Percentiles rank a stretch among this genome's conserved stretches.
These are phyloP conservation scores for Hystrix brachyura DNA, from an alignment of 2,113 vertebrate genomes.

Conservation along the genomic window DNA sequence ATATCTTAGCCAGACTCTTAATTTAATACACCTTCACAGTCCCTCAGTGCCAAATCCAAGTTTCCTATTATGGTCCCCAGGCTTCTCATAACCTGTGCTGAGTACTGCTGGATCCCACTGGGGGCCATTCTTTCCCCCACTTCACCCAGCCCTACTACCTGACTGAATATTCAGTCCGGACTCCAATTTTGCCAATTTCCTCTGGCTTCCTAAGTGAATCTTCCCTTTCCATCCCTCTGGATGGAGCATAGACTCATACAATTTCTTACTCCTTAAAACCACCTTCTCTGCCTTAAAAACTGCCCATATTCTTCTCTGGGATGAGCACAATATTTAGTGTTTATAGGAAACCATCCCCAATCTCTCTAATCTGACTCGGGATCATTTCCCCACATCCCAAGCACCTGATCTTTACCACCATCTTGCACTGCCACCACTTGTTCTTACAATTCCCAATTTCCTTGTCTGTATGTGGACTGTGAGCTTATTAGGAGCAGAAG, in stretches of 20 bases:
- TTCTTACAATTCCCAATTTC: neutral
- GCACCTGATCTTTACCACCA: neutral
- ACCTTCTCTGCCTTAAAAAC: neutral
- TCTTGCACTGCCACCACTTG: neutral
- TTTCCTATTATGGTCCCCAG: neutral
- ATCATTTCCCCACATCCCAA: neutral
- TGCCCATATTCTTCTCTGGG: neutral
- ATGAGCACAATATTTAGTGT: neutral
- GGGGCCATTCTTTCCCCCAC: neutral
- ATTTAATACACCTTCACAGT: neutral
- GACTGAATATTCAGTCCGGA: neutral
- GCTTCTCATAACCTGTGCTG: neutral
- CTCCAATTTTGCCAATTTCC: neutral
- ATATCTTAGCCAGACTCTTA: neutral
- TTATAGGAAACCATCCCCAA: neutral
- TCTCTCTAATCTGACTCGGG: neutral
- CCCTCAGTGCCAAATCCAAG: neutral
- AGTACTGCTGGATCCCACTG: neutral
- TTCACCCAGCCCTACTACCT: neutral
- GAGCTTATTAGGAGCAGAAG: neutral
- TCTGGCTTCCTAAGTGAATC: neutral
- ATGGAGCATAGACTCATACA: neutral
- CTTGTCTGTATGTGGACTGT: neutral
- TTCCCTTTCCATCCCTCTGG: neutral
- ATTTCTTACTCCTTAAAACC: neutral